A percentile compares a stretch with the other conserved stretches of the same genome.
These are phyloP conservation scores for Petromus typicus DNA, from an alignment of 2,113 vertebrate genomes.

Conservation along the genomic window DNA sequence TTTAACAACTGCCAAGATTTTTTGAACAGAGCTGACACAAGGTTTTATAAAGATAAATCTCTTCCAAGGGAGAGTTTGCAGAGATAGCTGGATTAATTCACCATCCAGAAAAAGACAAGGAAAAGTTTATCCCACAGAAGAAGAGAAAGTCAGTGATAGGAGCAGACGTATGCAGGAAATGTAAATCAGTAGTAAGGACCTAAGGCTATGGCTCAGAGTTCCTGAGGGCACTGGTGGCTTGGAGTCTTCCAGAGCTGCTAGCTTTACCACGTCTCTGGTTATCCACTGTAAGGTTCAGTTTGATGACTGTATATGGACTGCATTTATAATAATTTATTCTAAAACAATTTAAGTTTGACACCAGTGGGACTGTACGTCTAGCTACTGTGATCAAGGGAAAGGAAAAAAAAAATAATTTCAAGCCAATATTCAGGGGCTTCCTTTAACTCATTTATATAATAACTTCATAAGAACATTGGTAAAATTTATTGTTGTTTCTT, in stretches of 20 bases:
- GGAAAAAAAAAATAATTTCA: background rate
- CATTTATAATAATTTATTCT: background rate
- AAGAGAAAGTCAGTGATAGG: background rate
- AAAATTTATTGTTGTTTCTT: background rate
- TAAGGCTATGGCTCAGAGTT: background rate
- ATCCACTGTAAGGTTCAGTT: background rate
- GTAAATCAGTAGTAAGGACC: background rate
- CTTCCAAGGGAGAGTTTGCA: background rate
- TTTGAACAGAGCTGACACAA: background rate
- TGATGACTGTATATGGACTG: background rate
- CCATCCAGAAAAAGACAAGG: background rate
- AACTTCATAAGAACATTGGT: background rate
- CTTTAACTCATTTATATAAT: background rate
- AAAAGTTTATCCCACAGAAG: background rate
- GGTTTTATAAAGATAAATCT: background rate
- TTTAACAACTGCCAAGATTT: background rate
- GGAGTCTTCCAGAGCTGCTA: background rate
- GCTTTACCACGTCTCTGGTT: background rate
- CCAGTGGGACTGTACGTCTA: background rate
- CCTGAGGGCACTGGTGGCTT: background rate
- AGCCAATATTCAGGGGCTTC: background rate
- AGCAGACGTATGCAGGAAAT: background rate
- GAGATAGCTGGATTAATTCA: background rate
- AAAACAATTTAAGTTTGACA: background rate
- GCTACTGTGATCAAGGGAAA: background rate